Base-by-base conservation (phyloP, 2,113 vertebrate genomes). In the Beaufortia kweichowensis region DNA sequence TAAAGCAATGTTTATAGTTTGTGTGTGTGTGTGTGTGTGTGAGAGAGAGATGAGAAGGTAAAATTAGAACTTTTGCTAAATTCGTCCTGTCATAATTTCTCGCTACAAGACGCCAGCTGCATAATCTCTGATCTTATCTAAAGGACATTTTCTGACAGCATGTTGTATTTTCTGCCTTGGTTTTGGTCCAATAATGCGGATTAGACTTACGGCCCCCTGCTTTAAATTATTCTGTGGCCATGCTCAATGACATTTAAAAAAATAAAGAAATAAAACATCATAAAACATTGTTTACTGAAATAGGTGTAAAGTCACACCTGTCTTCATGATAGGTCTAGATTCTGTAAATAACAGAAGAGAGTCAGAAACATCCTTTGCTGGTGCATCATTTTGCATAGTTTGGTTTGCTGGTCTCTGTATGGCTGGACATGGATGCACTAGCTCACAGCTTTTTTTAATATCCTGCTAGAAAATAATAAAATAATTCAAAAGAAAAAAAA, bases 91-190 rank as follows among this genome's bases (percentile, higher is more conserved):
- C 57, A 64, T 31, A 78, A 64, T 62, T 29, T 33, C 63, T 64
- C 14, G 3, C 55, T 70, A 41, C 21, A 28, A 55, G 28, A 24
- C 69, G 41, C 55, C 65, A 69, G 46, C 43, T 61, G 57, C 21
- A 55, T 71, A 33, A 77, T 77, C 55, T 77, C 39, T 53, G 48
- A 62, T 71, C 31, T 71, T 71, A 28, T 70, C 56, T 26, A 23
- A 60, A 21, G 23, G 29, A 39, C 26, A 62, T 78, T 62, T 78
- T 50, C 26, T 3, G 59, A 21, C 33, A 21, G 14, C 43, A 50
- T 60, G 41, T 62, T 48, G 17, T 3, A 61, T 53, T 55, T 48
- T 6, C 65, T 19, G 33, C 33, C 23, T 61, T 21, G 60, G 6
- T 19, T 15, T 8, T 60, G n/a, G 10, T 29, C 19, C 3, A 46